Base-by-base conservation (phyloP, 2,113 vertebrate genomes). In the Ameiurus melas region DNA sequence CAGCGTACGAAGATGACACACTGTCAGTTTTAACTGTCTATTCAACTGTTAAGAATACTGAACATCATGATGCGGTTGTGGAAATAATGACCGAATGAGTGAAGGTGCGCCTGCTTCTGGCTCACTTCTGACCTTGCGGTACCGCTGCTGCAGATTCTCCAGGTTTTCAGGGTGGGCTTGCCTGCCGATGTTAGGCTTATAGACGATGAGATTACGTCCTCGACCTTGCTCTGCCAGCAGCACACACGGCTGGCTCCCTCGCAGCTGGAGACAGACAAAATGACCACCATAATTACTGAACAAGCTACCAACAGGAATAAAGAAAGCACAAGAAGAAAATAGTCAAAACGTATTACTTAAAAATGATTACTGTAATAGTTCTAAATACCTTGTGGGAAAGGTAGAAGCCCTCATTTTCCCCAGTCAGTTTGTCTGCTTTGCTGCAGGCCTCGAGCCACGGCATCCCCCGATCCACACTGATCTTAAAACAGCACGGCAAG, bases 161-260 rank as follows among this genome's bases (percentile, higher is more conserved):
- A 97, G 90, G 85, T 94, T 97, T 94, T 99, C 98, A 0, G 93
- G 95, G 62, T 98, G 98, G 77, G 96, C 96, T 92, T 99, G 98
- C 86, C 97, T 97, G 85, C 98, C 98, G 0, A 99, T 98, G 83
- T 99, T 99, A 10, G 98, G 98, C 88, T 99, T 99, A 94, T 97
- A 98, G 75, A 99, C 93, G 0, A 96, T 94, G 89, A 98, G 97
- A 91, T 96, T 96, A 58, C 96, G 97, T 1, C 96, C 97, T 0
- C 95, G 94, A 91, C 95, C 96, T 93, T 99, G 98, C 88, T 99
- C 98, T 0, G 97, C 98, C 77, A 99, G 94, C 81, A 99, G 94
- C 90, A 98, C 98, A 85, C 95, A 97, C 0, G 96, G 95, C 86
- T 96, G 95, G 93, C 91, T 96, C 71, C 97, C 97, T 25, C 98